Conservation (phyloP, 2,888 invertebrate species). For the Actias luna region DNA sequence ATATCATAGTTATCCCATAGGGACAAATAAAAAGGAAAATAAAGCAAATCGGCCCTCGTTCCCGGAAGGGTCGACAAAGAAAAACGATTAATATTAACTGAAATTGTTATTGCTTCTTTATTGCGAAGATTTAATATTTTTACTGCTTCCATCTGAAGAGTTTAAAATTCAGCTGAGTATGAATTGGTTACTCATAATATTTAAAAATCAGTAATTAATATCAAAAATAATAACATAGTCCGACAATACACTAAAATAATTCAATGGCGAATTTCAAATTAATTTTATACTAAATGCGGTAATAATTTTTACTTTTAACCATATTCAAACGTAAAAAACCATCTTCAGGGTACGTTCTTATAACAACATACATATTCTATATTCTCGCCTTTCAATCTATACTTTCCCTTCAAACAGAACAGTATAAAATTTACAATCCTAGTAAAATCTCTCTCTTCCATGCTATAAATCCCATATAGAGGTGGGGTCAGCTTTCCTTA, state of each 20-base stretch:
- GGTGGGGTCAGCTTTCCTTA: too few species aligned
- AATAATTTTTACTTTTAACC: too few species aligned
- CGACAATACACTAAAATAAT: not conserved
- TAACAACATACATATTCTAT: too few species aligned
- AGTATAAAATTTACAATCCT: too few species aligned
- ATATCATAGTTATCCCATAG: constrained; percentile 75
- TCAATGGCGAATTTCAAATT: too few species aligned
- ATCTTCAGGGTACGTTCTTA: too few species aligned
- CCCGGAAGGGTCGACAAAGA: constrained; percentile 76
- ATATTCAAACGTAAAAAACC: too few species aligned
- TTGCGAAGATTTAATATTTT: constrained; percentile 74
- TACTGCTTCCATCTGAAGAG: constrained; percentile 70
- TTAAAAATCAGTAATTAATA: constrained; percentile 36
- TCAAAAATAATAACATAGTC: constrained; percentile 22
- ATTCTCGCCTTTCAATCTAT: too few species aligned
- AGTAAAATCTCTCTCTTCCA: too few species aligned
- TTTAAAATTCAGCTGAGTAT: constrained; percentile 49
- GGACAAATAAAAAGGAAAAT: constrained; percentile 77
- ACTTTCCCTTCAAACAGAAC: too few species aligned
- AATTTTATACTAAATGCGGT: too few species aligned
- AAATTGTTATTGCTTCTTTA: constrained; percentile 75
- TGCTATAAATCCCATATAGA: too few species aligned
- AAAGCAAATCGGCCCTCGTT: constrained; percentile 69
- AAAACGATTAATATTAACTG: constrained; percentile 82
- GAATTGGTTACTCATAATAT: constrained; percentile 55